phyloP scores from a whole-genome alignment of 2,797 vertebrate genomes.

The Alca torda region DNA sequence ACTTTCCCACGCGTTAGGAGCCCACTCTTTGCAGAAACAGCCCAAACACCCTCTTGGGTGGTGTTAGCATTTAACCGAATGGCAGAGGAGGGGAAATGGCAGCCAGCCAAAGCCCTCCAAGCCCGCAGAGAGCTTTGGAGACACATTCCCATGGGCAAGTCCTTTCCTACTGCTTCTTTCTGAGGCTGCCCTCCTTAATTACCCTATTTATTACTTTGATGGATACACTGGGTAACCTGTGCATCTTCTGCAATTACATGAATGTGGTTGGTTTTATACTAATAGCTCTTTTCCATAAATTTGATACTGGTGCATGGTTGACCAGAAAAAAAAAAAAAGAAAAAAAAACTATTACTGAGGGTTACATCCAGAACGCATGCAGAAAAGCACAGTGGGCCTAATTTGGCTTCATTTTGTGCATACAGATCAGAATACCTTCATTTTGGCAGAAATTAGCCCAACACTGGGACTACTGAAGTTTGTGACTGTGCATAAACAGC shows the following conservation, averaged over 20 bases:
- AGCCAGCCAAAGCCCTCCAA: neutral
- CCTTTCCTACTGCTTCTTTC: neutral
- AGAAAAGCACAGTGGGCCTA: neutral
- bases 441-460: neutral
- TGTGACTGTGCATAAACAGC: neutral
- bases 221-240: neutral
- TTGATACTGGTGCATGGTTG: neutral
- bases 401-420: neutral
- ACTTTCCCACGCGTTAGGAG: fast-evolving
- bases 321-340: neutral
- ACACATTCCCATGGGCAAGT: neutral
- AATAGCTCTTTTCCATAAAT: neutral
- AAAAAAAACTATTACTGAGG: neutral
- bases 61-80: neutral
- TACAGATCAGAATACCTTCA: neutral
- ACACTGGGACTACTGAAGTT: neutral
- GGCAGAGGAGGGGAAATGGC: neutral
- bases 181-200: neutral
- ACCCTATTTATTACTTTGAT: neutral
- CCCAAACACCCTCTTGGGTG: fast-evolving
- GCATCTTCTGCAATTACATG: neutral
- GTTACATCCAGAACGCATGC: neutral
- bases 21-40: neutral
- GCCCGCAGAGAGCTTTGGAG: neutral
- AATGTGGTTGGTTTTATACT: neutral